These are phyloP conservation scores for Notamacropus eugenii DNA, from an alignment of 2,797 vertebrate genomes.

Conservation along the genomic window DNA sequence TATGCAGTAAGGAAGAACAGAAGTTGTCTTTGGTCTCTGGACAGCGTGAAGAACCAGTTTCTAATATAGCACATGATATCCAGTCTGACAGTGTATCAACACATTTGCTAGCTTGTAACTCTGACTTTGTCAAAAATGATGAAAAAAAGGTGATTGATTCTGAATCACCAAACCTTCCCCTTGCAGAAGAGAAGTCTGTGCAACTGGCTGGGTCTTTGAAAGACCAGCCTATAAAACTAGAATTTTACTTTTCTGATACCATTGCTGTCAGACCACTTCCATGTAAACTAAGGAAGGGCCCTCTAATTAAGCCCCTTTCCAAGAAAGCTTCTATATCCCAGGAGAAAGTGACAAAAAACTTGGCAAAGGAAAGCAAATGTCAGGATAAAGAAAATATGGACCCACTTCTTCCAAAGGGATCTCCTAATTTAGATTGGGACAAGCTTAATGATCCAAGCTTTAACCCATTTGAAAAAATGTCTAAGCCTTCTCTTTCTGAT, in stretches of 20 bases:
- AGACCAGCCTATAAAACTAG: slow-evolving; percentile 85
- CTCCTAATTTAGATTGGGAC: slow-evolving; percentile 86
- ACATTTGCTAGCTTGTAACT: slow-evolving; percentile 79
- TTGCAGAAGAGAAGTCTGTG: slow-evolving; percentile 8
- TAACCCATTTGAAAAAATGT: slow-evolving; percentile 86
- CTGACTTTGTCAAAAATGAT: slow-evolving; percentile 83
- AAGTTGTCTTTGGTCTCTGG: not conserved
- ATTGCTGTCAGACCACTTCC: slow-evolving; percentile 85
- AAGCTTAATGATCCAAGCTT: slow-evolving; percentile 89
- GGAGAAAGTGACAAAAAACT: slow-evolving; percentile 33
- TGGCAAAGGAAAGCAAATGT: slow-evolving; percentile 50
- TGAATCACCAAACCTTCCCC: slow-evolving; percentile 82
- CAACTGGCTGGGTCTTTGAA: slow-evolving; percentile 60
- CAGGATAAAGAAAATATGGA: slow-evolving; percentile 64
- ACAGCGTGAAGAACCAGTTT: slow-evolving; percentile 14
- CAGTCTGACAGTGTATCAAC: slow-evolving; percentile 69
- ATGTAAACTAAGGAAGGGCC: slow-evolving; percentile 86
- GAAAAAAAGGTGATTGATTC: slow-evolving; percentile 74
- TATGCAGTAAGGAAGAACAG: not conserved
- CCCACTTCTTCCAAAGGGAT: slow-evolving; percentile 73
- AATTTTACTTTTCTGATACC: slow-evolving; percentile 89
- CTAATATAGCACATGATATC: slow-evolving; percentile 13
- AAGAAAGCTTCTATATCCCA: slow-evolving; percentile 72
- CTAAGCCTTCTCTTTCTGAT: slow-evolving; percentile 82
- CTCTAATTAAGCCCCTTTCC: slow-evolving; percentile 81